phyloP scores from a whole-genome alignment of 2,888 invertebrate genomes.

The Frankliniella intonsa region DNA sequence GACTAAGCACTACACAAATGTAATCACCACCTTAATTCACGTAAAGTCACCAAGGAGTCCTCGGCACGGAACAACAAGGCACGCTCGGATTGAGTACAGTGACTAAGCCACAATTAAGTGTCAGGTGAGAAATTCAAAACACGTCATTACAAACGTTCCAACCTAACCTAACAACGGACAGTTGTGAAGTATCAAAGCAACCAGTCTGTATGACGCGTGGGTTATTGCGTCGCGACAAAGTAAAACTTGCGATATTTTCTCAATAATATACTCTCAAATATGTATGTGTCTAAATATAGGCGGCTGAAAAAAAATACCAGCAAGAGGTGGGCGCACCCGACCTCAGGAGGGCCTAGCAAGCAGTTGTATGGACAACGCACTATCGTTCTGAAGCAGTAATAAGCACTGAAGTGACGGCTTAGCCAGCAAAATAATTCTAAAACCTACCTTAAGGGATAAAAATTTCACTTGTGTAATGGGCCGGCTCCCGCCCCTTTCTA shows the following conservation, averaged over 20 bases:
- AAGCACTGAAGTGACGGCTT: background rate
- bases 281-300: too few species aligned
- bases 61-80: background rate
- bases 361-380: background rate
- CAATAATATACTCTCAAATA: too few species aligned
- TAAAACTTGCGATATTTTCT: too few species aligned
- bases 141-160: conserved; percentile 9
- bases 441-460: background rate
- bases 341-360: background rate
- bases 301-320: too few species aligned
- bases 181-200: background rate
- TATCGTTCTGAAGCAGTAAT: background rate
- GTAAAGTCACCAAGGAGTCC: background rate
- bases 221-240: too few species aligned
- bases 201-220: too few species aligned
- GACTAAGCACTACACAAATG: too few species aligned
- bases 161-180: background rate
- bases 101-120: conserved; percentile 18
- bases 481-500: conserved; percentile 19
- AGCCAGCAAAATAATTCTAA: background rate
- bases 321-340: background rate
- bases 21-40: too few species aligned
- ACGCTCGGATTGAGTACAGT: background rate
- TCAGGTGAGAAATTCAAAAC: conserved; percentile 17
- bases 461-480: background rate